Base-by-base conservation (phyloP, 2,888 invertebrate genomes). In the Habroteleia sp. region DNA sequence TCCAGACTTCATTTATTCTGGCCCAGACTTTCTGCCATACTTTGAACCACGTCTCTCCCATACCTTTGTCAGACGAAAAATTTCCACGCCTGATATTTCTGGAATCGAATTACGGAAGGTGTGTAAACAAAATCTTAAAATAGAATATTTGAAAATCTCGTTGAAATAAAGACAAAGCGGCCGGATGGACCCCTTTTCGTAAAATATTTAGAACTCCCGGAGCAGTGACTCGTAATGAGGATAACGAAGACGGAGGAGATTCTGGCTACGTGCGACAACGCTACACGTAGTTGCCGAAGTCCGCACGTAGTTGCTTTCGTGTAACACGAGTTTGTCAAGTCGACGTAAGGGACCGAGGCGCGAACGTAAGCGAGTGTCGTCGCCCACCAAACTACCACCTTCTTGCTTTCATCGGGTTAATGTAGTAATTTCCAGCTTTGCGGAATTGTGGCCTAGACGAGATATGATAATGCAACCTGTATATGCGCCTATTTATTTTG, bases 191-290 rank as follows among this genome's bases (percentile, higher is more conserved):
- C 35, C 68, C 31, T 27, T 50, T 44, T 56, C 41, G 78, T 81
- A 62, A 80, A 81, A 81, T 80, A 81, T 81, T 80, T 77, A 79
- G 75, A 65, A 74, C 66, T 73, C 65, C 65, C 63, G 66, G 63
- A 50, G 69, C 77, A 68, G 69, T 68, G 75, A 58, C 77, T 78
- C 75, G 76, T 80, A 81, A 82, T 79, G 76, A 77, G 80, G 79
- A 79, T 82, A 83, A 83, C 81, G 81, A 83, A 82, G 82, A 83
- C 79, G 79, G 65, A 83, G 76, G 79, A 81, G 81, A 72, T 63
- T 62, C 58, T 50, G 25, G 76, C 65, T 46, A 60, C 69, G 75
- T 37, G 69, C 31, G 48, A 37, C 37, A 39, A 20, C 65, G 31
- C 46, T 58, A 39, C 39, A 13, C 27, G 60, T 60, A 60, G 69